These are phyloP conservation scores for Syrphus vitripennis DNA, from an alignment of 2,888 invertebrate genomes.

Conservation along the genomic window DNA sequence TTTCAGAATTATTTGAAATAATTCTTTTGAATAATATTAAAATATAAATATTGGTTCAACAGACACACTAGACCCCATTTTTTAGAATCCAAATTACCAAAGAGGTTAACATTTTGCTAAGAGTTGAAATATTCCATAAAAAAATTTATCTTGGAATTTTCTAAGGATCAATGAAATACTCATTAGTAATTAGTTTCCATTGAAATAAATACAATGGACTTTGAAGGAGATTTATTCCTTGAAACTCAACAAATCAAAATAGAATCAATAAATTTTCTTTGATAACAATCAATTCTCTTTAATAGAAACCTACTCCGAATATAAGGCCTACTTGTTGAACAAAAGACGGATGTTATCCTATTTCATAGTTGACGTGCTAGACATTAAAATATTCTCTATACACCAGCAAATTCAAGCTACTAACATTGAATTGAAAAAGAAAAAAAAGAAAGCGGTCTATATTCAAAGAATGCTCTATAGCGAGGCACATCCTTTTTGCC, in stretches of 20 bases:
- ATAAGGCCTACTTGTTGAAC: slow-evolving; percentile 4
- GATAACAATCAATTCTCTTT: neutral
- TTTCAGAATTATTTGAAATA: too few species aligned
- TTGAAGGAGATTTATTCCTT: neutral
- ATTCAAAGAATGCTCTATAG: slow-evolving; percentile 15
- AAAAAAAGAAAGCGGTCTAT: neutral
- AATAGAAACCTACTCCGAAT: neutral
- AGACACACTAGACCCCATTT: too few species aligned
- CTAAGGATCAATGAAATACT: neutral
- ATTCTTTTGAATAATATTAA: too few species aligned
- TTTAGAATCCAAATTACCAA: too few species aligned
- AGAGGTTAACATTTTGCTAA: too few species aligned
- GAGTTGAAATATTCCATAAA: too few species aligned
- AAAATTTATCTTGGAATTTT: neutral
- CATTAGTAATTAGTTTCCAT: neutral
- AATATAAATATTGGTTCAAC: too few species aligned
- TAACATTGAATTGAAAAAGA: neutral
- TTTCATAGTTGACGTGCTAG: slow-evolving; percentile 33
- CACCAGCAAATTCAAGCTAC: slow-evolving; percentile 11
- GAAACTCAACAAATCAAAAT: neutral
- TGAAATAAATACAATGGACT: neutral
- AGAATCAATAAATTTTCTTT: neutral
- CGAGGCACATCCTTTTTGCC: slow-evolving; percentile 32
- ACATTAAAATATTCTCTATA: slow-evolving; percentile 49
- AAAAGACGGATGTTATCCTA: slow-evolving; percentile 18